Percentiles rank a stretch among this genome's conserved stretches.
Evolutionary conservation across 37 sponge, comb jelly and placozoan genomes (phyloP).

Genomic region (Beroe forskalii): DNA sequence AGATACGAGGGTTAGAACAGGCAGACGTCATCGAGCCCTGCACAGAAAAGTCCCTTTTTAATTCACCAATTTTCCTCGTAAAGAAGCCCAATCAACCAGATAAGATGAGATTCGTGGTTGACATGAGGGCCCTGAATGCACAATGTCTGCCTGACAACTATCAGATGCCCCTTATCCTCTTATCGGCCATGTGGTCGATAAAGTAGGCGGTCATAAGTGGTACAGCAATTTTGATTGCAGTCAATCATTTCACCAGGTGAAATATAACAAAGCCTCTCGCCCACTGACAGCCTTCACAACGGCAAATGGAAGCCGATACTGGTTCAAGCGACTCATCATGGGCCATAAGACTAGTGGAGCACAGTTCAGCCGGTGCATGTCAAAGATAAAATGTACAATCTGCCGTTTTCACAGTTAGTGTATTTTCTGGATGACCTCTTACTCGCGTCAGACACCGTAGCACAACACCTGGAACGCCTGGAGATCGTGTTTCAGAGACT

Average conservation of each 20-base stretch:
- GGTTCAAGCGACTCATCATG: not conserved
- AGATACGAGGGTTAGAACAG: not conserved
- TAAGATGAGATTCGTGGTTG: not conserved
- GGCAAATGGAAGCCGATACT: not conserved
- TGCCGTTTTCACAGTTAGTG: not conserved
- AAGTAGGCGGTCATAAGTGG: not conserved
- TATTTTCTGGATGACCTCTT: conserved; percentile 8
- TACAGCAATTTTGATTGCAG: not conserved
- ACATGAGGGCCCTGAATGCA: not conserved
- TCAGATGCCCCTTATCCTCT: not conserved
- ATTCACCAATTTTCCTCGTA: not conserved
- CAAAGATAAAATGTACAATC: not conserved
- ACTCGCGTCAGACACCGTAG: not conserved
- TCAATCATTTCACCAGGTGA: not conserved
- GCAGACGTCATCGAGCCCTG: not conserved
- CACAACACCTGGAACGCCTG: not conserved
- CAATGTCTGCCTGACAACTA: not conserved
- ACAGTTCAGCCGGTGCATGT: not conserved
- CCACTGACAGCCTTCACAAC: not conserved
- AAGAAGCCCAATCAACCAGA: not conserved
- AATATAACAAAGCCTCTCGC: not conserved
- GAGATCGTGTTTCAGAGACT: not conserved
- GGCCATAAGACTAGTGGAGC: not conserved
- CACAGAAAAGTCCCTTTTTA: not conserved
- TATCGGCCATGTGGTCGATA: not conserved